These are phyloP conservation scores for Drosophila funebris DNA, from an alignment of 1,140 invertebrate species.

Conservation along the genomic window DNA sequence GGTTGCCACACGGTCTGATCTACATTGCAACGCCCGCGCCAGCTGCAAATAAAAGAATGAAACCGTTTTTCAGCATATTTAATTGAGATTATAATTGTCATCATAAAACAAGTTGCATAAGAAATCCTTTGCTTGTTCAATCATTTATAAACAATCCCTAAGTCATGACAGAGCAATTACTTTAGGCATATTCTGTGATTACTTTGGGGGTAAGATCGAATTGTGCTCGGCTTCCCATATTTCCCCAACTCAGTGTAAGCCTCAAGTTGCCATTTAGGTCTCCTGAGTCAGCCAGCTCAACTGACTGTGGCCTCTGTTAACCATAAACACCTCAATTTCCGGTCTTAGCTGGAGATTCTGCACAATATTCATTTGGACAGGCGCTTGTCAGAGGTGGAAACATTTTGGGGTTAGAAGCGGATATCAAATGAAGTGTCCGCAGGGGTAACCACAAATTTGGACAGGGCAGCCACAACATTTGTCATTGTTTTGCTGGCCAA, in stretches of 20 bases:
- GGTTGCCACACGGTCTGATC: slow-evolving; percentile 25
- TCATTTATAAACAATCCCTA: not conserved
- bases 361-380: slow-evolving; percentile 46
- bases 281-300: not conserved
- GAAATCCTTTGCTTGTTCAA: no score
- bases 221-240: not conserved
- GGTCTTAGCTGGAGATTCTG: not conserved
- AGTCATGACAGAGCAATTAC: not conserved
- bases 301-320: not conserved
- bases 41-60: slow-evolving; percentile 22
- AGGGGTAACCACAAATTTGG: slow-evolving; percentile 56
- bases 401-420: slow-evolving; percentile 32
- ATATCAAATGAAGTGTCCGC: slow-evolving; percentile 74
- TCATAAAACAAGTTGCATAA: not conserved
- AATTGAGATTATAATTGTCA: not conserved
- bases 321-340: slow-evolving; percentile 28
- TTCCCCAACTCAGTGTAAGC: not conserved
- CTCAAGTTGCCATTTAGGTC: not conserved
- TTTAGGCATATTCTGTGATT: not conserved
- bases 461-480: slow-evolving; percentile 55
- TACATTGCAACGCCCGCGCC: slow-evolving; percentile 50
- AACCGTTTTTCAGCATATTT: not conserved
- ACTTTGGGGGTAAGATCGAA: not conserved
- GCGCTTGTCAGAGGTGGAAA: slow-evolving; percentile 37
- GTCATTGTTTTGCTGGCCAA: slow-evolving; percentile 77